phyloP scores from a whole-genome alignment of 1,140 invertebrate genomes.

The Drosophila sproati region DNA sequence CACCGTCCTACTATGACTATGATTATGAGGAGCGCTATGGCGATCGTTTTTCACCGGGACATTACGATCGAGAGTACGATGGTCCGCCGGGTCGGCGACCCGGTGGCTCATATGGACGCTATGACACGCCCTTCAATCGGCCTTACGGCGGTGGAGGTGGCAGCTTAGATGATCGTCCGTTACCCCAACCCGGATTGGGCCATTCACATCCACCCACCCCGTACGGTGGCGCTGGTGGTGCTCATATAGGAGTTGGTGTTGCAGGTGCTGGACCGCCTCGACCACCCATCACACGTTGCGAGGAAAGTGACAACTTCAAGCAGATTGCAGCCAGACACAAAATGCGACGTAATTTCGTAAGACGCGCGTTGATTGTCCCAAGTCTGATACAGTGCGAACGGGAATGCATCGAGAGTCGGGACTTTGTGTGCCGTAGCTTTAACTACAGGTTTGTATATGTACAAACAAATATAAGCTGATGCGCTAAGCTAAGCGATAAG shows the following conservation, averaged over 20 bases:
- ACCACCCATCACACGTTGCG: conserved; percentile 87
- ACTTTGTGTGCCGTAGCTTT: conserved; percentile 95
- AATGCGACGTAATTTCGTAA: conserved; percentile 91
- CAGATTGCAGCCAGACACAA: conserved; percentile 91
- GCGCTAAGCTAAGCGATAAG: conserved; percentile 31
- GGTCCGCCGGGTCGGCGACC: conserved; percentile 81
- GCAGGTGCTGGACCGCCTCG: conserved; percentile 69
- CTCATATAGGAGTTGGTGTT: conserved; percentile 51
- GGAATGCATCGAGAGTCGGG: conserved; percentile 92
- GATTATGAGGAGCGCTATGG: conserved; percentile 82
- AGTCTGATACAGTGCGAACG: conserved; percentile 91
- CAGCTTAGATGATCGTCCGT: conserved; percentile 68
- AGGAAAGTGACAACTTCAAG: conserved; percentile 92
- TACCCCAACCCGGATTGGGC: conserved; percentile 69
- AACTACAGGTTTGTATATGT: conserved; percentile 88
- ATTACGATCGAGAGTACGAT: conserved; percentile 79
- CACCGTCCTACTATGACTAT: conserved; percentile 77
- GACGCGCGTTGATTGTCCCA: conserved; percentile 89
- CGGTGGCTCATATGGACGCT: conserved; percentile 73
- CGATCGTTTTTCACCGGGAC: conserved; percentile 61
- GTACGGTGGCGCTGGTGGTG: conserved; percentile 57
- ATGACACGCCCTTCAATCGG: conserved; percentile 75
- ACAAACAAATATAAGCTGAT: conserved; percentile 7
- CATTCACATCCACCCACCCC: conserved; percentile 60
- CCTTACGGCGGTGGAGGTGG: conserved; percentile 57